Percentiles rank a stretch among this genome's conserved stretches.
Conservation (phyloP, 2,797 vertebrate genomes). For the Liasis olivaceus region DNA sequence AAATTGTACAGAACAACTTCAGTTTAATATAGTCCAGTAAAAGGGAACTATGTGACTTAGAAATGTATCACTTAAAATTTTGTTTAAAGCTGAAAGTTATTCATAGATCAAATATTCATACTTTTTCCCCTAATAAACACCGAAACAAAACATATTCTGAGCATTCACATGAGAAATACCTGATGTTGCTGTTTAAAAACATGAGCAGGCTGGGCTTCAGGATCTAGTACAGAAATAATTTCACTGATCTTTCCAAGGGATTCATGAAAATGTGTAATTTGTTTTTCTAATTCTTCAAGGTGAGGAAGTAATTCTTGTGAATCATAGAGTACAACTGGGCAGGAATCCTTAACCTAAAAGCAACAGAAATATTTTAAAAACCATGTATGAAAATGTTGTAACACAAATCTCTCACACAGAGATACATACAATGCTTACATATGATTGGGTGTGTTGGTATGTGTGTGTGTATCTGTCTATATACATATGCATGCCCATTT, state of each 20-base stretch:
- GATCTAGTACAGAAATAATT: conserved; percentile 82
- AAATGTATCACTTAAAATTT: neutral
- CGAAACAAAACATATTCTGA: neutral
- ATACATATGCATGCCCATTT: neutral
- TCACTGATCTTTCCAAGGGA: conserved; percentile 89
- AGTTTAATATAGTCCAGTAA: neutral
- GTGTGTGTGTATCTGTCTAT: neutral
- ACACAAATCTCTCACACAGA: neutral
- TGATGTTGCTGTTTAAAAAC: conserved; percentile 93
- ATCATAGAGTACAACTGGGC: conserved; percentile 84
- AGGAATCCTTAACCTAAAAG: conserved; percentile 85
- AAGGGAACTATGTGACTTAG: neutral
- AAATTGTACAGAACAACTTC: neutral
- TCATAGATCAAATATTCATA: neutral
- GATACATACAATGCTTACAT: neutral
- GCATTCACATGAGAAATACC: conserved; percentile 74
- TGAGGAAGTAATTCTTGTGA: conserved; percentile 84
- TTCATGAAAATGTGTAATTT: conserved; percentile 93
- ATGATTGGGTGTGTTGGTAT: neutral
- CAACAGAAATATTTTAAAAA: conserved; percentile 36
- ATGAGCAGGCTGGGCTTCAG: conserved; percentile 80
- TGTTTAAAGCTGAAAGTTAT: neutral
- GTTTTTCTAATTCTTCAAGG: conserved; percentile 92
- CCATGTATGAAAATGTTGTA: neutral
- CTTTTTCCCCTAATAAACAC: neutral